phyloP scores from a whole-genome alignment of 2,113 vertebrate genomes.

The Vulpes vulpes region DNA sequence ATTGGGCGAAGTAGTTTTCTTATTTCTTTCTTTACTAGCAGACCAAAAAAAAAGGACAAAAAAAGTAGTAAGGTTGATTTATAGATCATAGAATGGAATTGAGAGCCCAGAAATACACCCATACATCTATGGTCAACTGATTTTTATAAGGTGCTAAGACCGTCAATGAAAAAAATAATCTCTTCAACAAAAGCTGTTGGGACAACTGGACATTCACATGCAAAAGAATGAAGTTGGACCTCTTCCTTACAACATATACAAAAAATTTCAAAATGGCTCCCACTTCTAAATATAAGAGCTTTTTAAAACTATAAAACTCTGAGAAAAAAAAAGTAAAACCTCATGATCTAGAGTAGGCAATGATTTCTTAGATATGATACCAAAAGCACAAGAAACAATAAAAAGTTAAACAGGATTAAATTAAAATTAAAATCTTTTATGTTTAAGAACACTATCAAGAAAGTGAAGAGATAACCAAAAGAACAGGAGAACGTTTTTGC shows the following conservation, averaged over 20 bases:
- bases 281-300: not conserved
- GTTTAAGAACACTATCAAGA: not conserved
- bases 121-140: not conserved
- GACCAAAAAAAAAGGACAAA: not conserved
- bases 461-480: not conserved
- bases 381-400: not conserved
- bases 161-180: not conserved
- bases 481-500: not conserved
- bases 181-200: not conserved
- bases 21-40: not conserved
- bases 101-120: not conserved
- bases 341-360: not conserved
- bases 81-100: not conserved
- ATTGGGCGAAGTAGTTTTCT: not conserved
- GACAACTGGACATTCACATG: not conserved
- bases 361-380: slow-evolving; percentile 1
- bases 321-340: not conserved
- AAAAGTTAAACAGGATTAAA: not conserved
- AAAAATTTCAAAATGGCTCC: slow-evolving; percentile 15
- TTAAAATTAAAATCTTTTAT: slow-evolving; percentile 43
- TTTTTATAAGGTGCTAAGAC: not conserved
- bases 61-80: not conserved
- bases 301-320: not conserved
- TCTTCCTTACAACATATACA: not conserved
- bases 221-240: not conserved